phyloP scores from a whole-genome alignment of 2,797 vertebrate genomes.

The Alosa sapidissima region DNA sequence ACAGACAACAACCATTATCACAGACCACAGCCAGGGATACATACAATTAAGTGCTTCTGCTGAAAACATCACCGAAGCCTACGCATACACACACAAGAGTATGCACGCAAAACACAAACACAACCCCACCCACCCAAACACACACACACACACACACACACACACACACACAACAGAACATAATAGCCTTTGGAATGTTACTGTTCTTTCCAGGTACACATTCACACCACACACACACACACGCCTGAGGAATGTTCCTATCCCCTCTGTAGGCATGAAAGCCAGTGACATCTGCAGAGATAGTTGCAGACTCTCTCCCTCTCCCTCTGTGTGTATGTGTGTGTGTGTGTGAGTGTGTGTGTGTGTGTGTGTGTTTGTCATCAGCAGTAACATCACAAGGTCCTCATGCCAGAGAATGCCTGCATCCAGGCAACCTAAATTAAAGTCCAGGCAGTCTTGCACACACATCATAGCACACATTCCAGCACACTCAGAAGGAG shows the following conservation, averaged over 20 bases:
- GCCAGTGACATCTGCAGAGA: constrained; percentile 73
- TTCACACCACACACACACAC: not conserved
- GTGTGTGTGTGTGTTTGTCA: constrained; percentile 12
- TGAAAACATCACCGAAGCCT: not conserved
- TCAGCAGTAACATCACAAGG: not conserved
- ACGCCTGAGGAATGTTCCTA: constrained; percentile 1
- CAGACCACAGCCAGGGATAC: not conserved
- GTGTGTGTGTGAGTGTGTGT: not conserved
- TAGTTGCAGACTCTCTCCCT: constrained; percentile 55
- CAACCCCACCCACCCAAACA: not conserved
- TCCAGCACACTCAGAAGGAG: not conserved
- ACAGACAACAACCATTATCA: not conserved
- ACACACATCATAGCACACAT: constrained; percentile 8
- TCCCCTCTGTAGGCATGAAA: constrained; percentile 1
- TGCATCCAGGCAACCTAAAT: constrained; percentile 11
- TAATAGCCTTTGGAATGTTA: constrained; percentile 16
- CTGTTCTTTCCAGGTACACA: not conserved
- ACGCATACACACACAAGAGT: too few relatives aligned
- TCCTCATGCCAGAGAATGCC: constrained; percentile 3
- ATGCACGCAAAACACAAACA: not conserved
- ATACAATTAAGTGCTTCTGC: not conserved
- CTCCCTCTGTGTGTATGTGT: not conserved
- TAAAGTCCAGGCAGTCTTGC: not conserved
- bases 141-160: constrained; percentile 12
- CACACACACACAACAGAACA: constrained; percentile 4